Conservation (phyloP, 2,888 invertebrate species). For the Sesia bembeciformis region DNA sequence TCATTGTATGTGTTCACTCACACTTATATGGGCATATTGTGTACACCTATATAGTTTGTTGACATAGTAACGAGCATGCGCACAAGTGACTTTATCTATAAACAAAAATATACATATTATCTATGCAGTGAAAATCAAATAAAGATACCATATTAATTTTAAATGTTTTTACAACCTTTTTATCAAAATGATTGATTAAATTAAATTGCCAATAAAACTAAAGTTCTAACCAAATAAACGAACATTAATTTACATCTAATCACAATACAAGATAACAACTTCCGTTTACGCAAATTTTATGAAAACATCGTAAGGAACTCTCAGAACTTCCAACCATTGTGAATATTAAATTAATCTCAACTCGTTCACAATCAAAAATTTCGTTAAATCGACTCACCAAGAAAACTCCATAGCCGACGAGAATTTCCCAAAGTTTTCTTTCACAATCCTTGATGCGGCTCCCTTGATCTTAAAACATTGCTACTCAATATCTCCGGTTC, state of each 20-base stretch:
- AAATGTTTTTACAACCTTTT: neutral
- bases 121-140: too few relatives aligned
- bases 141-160: neutral
- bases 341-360: slow-evolving; percentile 25
- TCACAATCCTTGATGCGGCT: slow-evolving; percentile 28
- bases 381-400: slow-evolving; percentile 42
- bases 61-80: slow-evolving; percentile 65
- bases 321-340: slow-evolving; percentile 7
- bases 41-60: slow-evolving; percentile 37
- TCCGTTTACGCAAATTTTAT: neutral
- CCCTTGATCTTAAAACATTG: slow-evolving; percentile 38
- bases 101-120: slow-evolving; percentile 31
- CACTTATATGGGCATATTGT: neutral
- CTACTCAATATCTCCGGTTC: slow-evolving; percentile 19
- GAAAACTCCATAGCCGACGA: slow-evolving; percentile 46
- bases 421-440: slow-evolving; percentile 30
- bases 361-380: slow-evolving; percentile 29
- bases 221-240: neutral
- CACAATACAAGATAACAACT: neutral
- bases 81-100: slow-evolving; percentile 47
- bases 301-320: slow-evolving; percentile 1
- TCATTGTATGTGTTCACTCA: neutral
- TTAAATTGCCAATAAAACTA: neutral
- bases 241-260: neutral
- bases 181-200: neutral